A percentile compares a stretch with the other conserved stretches of the same genome.
phyloP scores from a whole-genome alignment of 1,140 invertebrate species.

The Hermatobates lingyangjiaoensis region DNA sequence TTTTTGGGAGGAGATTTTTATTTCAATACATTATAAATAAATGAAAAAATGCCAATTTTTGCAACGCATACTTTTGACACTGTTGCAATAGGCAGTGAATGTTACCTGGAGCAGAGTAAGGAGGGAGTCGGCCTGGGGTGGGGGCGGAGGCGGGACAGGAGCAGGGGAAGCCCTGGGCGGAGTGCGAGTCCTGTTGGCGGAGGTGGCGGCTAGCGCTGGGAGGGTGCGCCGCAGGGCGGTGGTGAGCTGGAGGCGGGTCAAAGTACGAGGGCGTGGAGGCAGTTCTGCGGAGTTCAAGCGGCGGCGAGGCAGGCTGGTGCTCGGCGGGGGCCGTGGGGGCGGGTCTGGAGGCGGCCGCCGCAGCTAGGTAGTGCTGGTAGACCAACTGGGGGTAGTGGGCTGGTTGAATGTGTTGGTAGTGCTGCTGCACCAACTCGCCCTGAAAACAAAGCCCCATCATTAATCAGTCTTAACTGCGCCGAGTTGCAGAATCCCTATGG shows the following conservation, averaged over 20 bases:
- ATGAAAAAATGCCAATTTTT: too few species aligned
- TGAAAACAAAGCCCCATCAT: too few species aligned
- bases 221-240: conserved; percentile 26
- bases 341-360: conserved; percentile 29
- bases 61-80: too few species aligned
- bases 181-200: too few species aligned
- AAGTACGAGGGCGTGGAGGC: conserved; percentile 40
- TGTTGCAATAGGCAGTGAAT: conserved; percentile 7
- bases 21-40: neutral
- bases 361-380: conserved; percentile 50
- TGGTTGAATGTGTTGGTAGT: conserved; percentile 35
- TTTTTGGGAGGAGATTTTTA: conserved; percentile 8
- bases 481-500: too few species aligned
- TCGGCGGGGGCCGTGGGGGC: conserved; percentile 25
- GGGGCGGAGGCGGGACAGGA: conserved; percentile 46
- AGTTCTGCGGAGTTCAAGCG: conserved; percentile 42
- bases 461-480: too few species aligned
- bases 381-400: conserved; percentile 32
- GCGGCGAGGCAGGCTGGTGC: conserved; percentile 29
- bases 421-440: conserved; percentile 35
- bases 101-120: conserved; percentile 49
- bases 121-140: conserved; percentile 56
- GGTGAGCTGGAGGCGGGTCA: conserved; percentile 33
- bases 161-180: conserved; percentile 55
- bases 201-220: conserved; percentile 30